Conservation (phyloP, 2,113 vertebrate genomes). For the Pycnonotus jocosus region DNA sequence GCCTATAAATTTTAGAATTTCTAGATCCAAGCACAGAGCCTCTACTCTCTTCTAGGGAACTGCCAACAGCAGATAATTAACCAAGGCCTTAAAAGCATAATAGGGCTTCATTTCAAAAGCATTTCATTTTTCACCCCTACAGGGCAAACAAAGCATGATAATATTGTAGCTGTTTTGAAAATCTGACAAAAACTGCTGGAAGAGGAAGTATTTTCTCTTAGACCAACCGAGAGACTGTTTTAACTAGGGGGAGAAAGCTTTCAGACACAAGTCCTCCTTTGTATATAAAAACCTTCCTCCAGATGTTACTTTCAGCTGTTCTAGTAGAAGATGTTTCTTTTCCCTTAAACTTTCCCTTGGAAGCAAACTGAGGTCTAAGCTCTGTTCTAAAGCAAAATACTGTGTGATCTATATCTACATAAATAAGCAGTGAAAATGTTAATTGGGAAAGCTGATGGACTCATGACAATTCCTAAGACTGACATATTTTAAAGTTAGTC, state of each 20-base stretch:
- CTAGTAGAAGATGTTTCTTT: not conserved
- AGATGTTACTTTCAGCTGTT: not conserved
- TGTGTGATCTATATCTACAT: not conserved
- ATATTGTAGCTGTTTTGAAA: not conserved
- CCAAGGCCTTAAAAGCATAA: not conserved
- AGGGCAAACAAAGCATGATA: not conserved
- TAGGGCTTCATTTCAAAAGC: not conserved
- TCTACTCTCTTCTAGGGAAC: not conserved
- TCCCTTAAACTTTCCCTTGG: not conserved
- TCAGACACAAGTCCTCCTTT: not conserved
- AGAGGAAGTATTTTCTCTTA: not conserved
- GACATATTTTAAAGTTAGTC: not conserved
- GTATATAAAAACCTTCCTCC: not conserved
- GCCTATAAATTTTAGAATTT: not conserved
- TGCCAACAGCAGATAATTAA: not conserved
- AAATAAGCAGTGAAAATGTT: not conserved
- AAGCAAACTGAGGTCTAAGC: not conserved
- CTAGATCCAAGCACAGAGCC: not conserved
- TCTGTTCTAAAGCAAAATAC: not conserved
- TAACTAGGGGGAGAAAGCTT: not conserved
- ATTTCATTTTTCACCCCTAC: not conserved
- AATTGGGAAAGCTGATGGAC: not conserved
- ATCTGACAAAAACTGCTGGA: not conserved
- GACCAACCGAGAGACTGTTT: not conserved
- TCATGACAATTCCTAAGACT: not conserved